A percentile compares a stretch with the other conserved stretches of the same genome.
phyloP scores from a whole-genome alignment of 2,888 invertebrate genomes.

The Andricus curvator region DNA sequence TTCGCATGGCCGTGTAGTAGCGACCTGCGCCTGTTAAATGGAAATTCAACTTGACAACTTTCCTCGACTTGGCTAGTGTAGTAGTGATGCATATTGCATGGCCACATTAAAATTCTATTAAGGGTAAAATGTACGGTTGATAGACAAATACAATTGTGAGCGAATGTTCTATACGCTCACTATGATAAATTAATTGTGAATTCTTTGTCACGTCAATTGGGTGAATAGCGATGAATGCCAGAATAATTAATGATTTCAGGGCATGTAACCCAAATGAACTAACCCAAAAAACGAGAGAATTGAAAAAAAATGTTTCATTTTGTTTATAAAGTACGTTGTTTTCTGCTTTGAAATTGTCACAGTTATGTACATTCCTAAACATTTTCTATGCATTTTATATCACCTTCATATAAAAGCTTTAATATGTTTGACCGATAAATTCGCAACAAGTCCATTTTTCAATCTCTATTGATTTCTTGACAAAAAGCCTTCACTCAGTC shows the following conservation, averaged over 20 bases:
- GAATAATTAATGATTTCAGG: background rate
- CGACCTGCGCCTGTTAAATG: background rate
- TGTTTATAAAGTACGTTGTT: too few species aligned
- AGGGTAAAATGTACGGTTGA: background rate
- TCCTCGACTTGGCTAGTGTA: slow-evolving; percentile 28
- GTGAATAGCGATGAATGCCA: background rate
- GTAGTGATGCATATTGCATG: background rate
- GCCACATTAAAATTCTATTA: background rate
- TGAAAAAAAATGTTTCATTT: too few species aligned
- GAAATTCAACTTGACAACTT: slow-evolving; percentile 49
- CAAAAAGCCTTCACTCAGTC: background rate
- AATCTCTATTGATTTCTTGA: background rate
- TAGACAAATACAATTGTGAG: background rate
- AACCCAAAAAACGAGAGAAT: too few species aligned
- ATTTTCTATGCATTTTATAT: background rate
- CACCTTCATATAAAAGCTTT: background rate
- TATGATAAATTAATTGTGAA: background rate
- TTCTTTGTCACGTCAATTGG: background rate
- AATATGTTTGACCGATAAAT: background rate
- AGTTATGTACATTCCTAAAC: background rate
- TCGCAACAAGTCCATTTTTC: fast-evolving
- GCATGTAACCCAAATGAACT: background rate
- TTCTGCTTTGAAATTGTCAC: too few species aligned
- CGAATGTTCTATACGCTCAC: background rate
- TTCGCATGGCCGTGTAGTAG: background rate